Conservation (phyloP, 2,797 vertebrate genomes). For the Novumbra hubbsi region DNA sequence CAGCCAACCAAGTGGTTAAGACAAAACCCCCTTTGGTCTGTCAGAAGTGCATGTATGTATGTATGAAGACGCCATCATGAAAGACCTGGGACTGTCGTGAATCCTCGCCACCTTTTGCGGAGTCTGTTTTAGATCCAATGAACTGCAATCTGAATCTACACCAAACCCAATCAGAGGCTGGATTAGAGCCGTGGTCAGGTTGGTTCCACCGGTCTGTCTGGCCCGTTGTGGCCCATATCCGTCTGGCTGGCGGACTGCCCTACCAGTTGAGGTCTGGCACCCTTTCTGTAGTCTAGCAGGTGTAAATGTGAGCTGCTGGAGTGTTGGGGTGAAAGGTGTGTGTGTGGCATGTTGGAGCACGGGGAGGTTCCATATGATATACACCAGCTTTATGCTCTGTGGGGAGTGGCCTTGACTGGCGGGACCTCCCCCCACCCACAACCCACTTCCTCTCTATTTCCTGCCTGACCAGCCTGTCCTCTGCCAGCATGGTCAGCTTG, state of each 20-base stretch:
- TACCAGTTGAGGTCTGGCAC: slow-evolving; percentile 39
- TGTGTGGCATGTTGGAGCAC: slow-evolving; percentile 21
- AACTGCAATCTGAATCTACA: not conserved
- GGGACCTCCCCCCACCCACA: slow-evolving; percentile 36
- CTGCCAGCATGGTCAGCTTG: slow-evolving; percentile 64
- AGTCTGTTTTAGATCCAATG: not conserved
- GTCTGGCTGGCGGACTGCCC: slow-evolving; percentile 67
- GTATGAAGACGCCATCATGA: not conserved
- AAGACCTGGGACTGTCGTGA: too few species aligned
- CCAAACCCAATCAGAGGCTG: not conserved
- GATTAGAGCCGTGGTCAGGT: not conserved
- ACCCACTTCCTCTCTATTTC: slow-evolving; percentile 45
- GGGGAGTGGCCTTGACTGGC: slow-evolving; percentile 49
- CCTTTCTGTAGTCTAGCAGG: not conserved
- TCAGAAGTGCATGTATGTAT: not conserved
- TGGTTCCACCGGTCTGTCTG: slow-evolving; percentile 35
- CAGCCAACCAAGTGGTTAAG: not conserved
- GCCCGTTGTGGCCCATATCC: slow-evolving; percentile 49
- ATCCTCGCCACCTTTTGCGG: not conserved
- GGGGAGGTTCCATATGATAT: slow-evolving; percentile 32
- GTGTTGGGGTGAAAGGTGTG: not conserved
- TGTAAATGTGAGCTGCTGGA: slow-evolving; percentile 13
- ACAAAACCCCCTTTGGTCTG: too few species aligned
- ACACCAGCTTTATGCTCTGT: slow-evolving; percentile 52
- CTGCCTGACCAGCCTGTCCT: slow-evolving; percentile 62